Evolutionary conservation across 2,888 invertebrate genomes (phyloP), one percentile per base, ranked within the genome.

Genomic region (Caenorhabditis sulstoni): DNA sequence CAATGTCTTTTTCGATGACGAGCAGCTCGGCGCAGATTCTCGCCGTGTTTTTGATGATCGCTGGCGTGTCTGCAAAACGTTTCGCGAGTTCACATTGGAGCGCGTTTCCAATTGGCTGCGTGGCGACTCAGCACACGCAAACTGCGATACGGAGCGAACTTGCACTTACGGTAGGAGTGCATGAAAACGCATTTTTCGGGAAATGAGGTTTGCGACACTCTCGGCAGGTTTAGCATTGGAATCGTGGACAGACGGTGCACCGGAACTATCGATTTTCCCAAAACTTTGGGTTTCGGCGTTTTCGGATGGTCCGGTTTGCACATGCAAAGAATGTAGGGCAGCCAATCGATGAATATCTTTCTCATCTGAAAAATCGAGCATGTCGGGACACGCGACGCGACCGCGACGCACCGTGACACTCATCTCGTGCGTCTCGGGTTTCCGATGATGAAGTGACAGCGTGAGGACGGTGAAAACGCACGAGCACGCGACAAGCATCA

Each of bases 401-500:
- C 29, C 29, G 29, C 29, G 7, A 29, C 29, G 29, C 29, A 29
- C 29, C 29, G 29, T 20, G 0, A 68, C 67, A n/a, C 75, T 70
- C 83, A 83, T 83, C 16, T 77, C 73, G 39, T 83, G 81, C 12
- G 81, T 83, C 49, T 79, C 81, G 1, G 81, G 74, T 62, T 83
- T 83, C 16, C 84, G 37, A 50, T 83, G 82, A 61, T 83, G 79
- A 11, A 85, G 68, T 2, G 82, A 79, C 5, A 85, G 65, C 12
- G 82, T 74, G 22, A 85, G 75, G 0, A 85, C 85, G 7, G 85
- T 85, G 66, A 83, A 85, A 3, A 85, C 85, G 58, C 84, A 84
- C 0, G 85, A 85, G 16, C 82, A 80, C 1, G 85, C 81, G 1
- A 85, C 85, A 9, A 85, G 66, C 76, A 85, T 83, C 11, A 85